Percentiles rank a stretch among this genome's conserved stretches.
Conservation (phyloP, 2,113 vertebrate genomes). For the Corydoras sp. region DNA sequence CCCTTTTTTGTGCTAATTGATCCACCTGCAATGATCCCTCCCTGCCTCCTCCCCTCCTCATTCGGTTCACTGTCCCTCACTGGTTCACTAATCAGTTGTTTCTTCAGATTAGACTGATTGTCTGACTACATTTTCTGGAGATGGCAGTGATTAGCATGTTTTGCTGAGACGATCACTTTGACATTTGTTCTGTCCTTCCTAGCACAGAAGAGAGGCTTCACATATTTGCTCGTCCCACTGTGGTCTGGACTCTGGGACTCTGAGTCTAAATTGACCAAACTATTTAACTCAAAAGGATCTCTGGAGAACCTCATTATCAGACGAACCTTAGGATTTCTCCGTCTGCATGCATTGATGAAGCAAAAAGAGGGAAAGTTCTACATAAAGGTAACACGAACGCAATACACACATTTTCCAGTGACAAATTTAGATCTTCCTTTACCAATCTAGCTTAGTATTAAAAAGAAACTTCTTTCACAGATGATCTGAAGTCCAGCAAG, state of each 20-base stretch:
- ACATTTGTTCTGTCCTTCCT: background rate
- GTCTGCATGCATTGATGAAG: no score
- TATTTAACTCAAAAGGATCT: no score
- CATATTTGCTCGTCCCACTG: conserved; percentile 22
- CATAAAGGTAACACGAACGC: conserved; percentile 47
- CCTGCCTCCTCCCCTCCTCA: conserved; percentile 36
- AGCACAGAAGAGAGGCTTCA: background rate
- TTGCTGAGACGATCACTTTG: conserved; percentile 24
- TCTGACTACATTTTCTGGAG: conserved; percentile 16
- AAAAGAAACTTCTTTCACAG: conserved; percentile 19
- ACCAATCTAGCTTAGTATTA: conserved; percentile 10
- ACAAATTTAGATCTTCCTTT: conserved; percentile 14
- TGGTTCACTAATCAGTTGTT: conserved; percentile 16
- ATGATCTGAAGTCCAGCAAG: conserved; percentile 18
- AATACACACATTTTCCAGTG: conserved; percentile 23
- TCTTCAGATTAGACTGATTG: conserved; percentile 35
- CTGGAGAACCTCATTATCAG: no score
- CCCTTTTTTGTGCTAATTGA: conserved; percentile 52
- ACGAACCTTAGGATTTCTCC: no score
- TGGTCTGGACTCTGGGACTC: conserved; percentile 2
- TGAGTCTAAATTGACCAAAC: background rate
- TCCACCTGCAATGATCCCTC: conserved; percentile 45
- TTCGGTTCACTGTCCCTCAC: conserved; percentile 41
- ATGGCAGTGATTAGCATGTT: conserved; percentile 20
- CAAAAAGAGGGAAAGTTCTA: no score